phyloP scores from a whole-genome alignment of 2,113 vertebrate genomes.

The Charina bottae region DNA sequence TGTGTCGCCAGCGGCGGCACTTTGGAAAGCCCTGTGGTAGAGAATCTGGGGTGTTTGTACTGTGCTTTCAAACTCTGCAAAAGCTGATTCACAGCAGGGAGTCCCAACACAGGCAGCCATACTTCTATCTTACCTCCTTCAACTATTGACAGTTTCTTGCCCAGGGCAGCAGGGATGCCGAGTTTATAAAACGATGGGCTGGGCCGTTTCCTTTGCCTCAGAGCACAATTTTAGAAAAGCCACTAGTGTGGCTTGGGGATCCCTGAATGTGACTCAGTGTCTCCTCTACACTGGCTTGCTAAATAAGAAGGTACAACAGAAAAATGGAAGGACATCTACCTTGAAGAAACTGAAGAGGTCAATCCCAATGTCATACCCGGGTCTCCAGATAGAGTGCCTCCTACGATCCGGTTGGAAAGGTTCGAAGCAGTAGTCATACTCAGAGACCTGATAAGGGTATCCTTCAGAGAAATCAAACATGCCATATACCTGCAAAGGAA shows the following conservation, averaged over 20 bases:
- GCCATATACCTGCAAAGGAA: conserved; percentile 7
- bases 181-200: too few species aligned
- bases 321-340: background rate
- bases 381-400: background rate
- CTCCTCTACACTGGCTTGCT: background rate
- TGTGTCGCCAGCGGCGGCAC: too few species aligned
- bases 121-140: too few species aligned
- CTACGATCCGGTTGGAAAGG: accelerated
- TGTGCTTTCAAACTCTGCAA: too few species aligned
- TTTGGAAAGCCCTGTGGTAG: too few species aligned
- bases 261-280: background rate
- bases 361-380: background rate
- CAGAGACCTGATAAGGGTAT: background rate
- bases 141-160: too few species aligned
- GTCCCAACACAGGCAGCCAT: too few species aligned
- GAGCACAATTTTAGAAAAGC: too few species aligned
- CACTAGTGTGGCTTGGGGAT: background rate
- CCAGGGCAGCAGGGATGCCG: too few species aligned
- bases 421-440: background rate
- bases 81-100: too few species aligned
- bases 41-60: too few species aligned
- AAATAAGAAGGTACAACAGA: background rate
- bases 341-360: conserved; percentile 20
- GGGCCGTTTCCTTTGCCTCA: too few species aligned
- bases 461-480: background rate